Conservation (phyloP, 92 coral and sea anemone species). For the Epizoanthus scotinus region DNA sequence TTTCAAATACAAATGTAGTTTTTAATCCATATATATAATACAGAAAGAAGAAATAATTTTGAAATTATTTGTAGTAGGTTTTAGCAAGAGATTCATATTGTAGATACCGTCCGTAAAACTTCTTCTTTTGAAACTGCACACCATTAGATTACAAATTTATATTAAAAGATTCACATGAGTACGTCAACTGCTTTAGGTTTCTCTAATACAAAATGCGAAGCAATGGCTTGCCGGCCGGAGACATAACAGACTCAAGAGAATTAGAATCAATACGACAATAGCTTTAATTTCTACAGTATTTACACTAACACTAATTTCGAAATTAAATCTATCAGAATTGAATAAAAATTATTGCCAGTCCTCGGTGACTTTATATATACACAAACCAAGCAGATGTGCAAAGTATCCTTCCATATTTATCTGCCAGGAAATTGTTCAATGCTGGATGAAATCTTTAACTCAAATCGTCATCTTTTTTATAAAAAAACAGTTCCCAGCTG, state of each 20-base stretch:
- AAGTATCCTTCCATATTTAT: neutral
- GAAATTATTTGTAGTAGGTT: too few relatives aligned
- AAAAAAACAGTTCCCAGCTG: neutral
- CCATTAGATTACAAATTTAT: neutral
- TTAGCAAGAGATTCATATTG: too few relatives aligned
- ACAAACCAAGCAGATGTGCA: neutral
- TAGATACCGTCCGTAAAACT: too few relatives aligned
- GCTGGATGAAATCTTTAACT: neutral
- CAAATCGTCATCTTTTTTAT: too few relatives aligned
- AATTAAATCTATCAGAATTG: constrained; percentile 13
- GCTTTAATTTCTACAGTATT: neutral
- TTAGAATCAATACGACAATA: neutral
- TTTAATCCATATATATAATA: too few relatives aligned
- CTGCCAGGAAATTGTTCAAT: neutral
- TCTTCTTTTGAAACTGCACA: too few relatives aligned
- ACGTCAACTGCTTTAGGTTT: neutral
- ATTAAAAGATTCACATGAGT: neutral
- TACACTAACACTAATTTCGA: constrained; percentile 17
- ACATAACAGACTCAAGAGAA: neutral
- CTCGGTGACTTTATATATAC: neutral
- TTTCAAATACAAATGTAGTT: too few relatives aligned
- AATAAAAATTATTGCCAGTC: neutral
- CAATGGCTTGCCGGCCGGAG: neutral
- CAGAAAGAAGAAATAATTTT: too few relatives aligned
- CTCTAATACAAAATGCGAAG: neutral